Evolutionary conservation across 2,113 vertebrate genomes (phyloP), one percentile per base, ranked within the genome.

Genomic region (Poeciliopsis turrubarensis): DNA sequence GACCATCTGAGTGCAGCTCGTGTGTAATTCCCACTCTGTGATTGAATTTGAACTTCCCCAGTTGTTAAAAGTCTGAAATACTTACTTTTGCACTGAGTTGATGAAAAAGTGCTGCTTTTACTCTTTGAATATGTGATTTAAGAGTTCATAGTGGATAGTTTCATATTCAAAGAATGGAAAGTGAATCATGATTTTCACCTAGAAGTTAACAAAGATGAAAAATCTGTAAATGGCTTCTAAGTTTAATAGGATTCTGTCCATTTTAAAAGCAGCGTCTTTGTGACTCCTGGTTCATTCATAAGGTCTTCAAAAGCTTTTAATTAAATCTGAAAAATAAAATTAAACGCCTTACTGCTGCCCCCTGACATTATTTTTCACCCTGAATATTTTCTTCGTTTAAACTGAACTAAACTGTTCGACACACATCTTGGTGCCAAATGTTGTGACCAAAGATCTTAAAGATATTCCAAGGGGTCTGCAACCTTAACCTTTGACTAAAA

Each of bases 81-180:
- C 76, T 74, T 62, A 72, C 30, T 73, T 64, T 60, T 67, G 68
- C 75, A 70, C 37, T 68, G 77, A 25, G 54, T 25, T 31, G 54
- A 82, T 77, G 74, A 85, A 72, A 76, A 86, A 75, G 69, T 67
- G 26, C 8, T 70, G 77, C 57, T 57, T 61, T 76, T 61, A 77
- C 17, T 22, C 6, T 82, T 79, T 83, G 74, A 71, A 73, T 75
- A 62, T 86, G 70, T 79, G 70, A 62, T 74, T 84, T 74, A 73
- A 73, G 69, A 82, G 77, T 82, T 90, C 87, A 92, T 89, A 89
- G 72, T 54, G 7, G 54, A 41, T 62, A 25, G 12, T 81, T 80
- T 77, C 63, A 44, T 82, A 72, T 85, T 84, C 85, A 73, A 69
- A 57, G 78, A 68, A 37, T 51, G 47, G 70, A 30, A 70, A 6